Base-by-base conservation (phyloP, 2,797 vertebrate species). In the Leptodon cayanensis region DNA sequence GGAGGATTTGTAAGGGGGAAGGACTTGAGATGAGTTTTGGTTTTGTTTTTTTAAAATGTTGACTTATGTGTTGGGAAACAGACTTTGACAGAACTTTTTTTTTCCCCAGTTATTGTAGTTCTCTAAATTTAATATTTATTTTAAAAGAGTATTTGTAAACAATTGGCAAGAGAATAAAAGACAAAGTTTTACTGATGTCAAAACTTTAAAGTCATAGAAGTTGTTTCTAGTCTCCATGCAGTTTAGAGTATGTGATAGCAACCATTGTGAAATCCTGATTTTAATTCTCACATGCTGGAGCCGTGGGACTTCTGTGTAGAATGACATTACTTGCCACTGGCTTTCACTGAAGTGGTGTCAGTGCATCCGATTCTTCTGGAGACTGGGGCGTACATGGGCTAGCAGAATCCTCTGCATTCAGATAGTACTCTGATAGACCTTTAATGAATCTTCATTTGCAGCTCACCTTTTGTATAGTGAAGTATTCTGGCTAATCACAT, bases 331-430 rank as follows among this genome's bases (percentile, higher is more conserved):
- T 83, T 54, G 33, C 40, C 52, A 24, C n/a, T 47, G 57, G 28
- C 39, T 90, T 71, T 59, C 33, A 16, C 49, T 57, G 65, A 50
- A 46, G 40, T 69, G 50, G 9, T 40, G 5, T 70, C 49, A 39
- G 35, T 26, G 19, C 21, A 40, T 28, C 26, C 1, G 2, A 2
- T 71, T 80, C 40, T 54, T 76, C 28, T 79, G 52, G 52, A 59
- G 44, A 9, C n/a, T 19, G 26, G n/a, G 11, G 7, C 2, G 1
- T 2, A 1, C 2, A 1, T 3, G 31, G 46, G 37, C 58, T 39
- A 25, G 35, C 22, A 58, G 72, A 59, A 44, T 55, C 29, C 16
- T 72, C 29, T 50, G 9, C 14, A 2, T 65, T 49, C 24, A 25
- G 10, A 7, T 74, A 16, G 18, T 24, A 83, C 28, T 37, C 20